These are phyloP conservation scores for Pectinophora gossypiella DNA, from an alignment of 1,140 invertebrate species.

Conservation along the genomic window DNA sequence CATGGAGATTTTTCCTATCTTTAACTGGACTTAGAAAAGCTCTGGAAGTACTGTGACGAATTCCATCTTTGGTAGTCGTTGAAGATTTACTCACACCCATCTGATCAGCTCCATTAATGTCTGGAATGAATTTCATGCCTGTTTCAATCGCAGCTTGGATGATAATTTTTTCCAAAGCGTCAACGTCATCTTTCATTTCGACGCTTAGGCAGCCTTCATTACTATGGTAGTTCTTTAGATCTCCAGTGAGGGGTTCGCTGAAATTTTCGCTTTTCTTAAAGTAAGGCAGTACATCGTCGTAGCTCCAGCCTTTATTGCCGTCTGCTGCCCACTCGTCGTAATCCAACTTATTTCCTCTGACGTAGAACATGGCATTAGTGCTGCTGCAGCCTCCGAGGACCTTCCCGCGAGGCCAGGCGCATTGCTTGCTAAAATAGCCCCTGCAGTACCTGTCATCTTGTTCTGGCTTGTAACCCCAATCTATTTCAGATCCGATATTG, in stretches of 20 bases:
- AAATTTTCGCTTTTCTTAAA: slow-evolving; percentile 72
- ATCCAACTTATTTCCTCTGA: slow-evolving; percentile 77
- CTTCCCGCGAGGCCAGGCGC: slow-evolving; percentile 70
- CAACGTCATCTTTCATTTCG: slow-evolving; percentile 80
- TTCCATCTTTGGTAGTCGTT: slow-evolving; percentile 63
- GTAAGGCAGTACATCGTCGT: slow-evolving; percentile 43
- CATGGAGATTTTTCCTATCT: slow-evolving; percentile 79
- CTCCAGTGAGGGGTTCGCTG: slow-evolving; percentile 74
- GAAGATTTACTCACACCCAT: slow-evolving; percentile 44
- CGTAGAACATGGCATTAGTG: slow-evolving; percentile 80
- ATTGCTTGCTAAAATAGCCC: slow-evolving; percentile 34
- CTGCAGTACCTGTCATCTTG: slow-evolving; percentile 52
- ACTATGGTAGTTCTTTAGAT: slow-evolving; percentile 76
- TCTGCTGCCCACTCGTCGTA: slow-evolving; percentile 78
- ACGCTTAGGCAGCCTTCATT: slow-evolving; percentile 85
- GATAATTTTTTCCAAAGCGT: slow-evolving; percentile 82
- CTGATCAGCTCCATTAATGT: slow-evolving; percentile 67
- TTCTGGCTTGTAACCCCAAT: slow-evolving; percentile 74
- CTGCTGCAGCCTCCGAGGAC: slow-evolving; percentile 77
- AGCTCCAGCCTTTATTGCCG: slow-evolving; percentile 48
- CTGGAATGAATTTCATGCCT: slow-evolving; percentile 78
- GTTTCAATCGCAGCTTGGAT: slow-evolving; percentile 82
- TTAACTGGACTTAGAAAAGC: slow-evolving; percentile 66
- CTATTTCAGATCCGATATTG: slow-evolving; percentile 31
- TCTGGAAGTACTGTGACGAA: slow-evolving; percentile 31